Evolutionary conservation across 2,888 invertebrate genomes (phyloP), one percentile per base, ranked within the genome.

Genomic region (Eupithecia centaureata): DNA sequence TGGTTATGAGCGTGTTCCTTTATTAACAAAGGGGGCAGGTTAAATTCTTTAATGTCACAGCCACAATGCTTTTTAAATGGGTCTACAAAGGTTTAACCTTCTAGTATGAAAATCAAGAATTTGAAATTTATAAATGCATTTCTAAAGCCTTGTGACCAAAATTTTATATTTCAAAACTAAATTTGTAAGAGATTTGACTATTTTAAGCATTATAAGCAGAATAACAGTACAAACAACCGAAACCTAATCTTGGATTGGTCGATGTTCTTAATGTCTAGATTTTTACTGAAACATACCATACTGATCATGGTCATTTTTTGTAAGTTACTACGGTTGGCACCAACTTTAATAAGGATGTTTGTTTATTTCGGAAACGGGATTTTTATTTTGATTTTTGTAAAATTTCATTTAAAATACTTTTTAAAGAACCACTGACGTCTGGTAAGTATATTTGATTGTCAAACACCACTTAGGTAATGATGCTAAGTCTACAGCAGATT

Each of bases 1-100:
- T 56, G 52, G 61, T 63, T 63, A 65, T 70, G 70, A 70, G 70
- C 70, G 70, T 70, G 70, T 70, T 70, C 70, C 70, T 70, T 63
- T 65, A 65, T 63, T 68, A 68, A 68, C 69, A 66, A 70, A 63
- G 32, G 52, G 22, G 47, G 18, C 47, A 18, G 47, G 27, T 27
- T 30, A 28, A 28, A 59, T 0, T 18, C 32, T 13, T 57, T 18
- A 15, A 28, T 5, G 12, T 57, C 8, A 56, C 10, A 32, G 4
- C 32, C 28, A 32, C 52, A 52, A 27, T 27, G 15, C 15, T 52
- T 27, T 52, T 15, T 27, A 52, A 52, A 52, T 52, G 52, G 52
- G 15, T 52, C 0, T 27, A 27, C 27, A 52, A 52, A 7, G 27
- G 47, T 47, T 22, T 2, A 18, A 22, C 10, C 22, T 22, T 3